Percentiles rank a stretch among this genome's conserved stretches.
These are phyloP conservation scores for Xiphias gladius DNA, from an alignment of 2,113 vertebrate genomes.

Conservation along the genomic window DNA sequence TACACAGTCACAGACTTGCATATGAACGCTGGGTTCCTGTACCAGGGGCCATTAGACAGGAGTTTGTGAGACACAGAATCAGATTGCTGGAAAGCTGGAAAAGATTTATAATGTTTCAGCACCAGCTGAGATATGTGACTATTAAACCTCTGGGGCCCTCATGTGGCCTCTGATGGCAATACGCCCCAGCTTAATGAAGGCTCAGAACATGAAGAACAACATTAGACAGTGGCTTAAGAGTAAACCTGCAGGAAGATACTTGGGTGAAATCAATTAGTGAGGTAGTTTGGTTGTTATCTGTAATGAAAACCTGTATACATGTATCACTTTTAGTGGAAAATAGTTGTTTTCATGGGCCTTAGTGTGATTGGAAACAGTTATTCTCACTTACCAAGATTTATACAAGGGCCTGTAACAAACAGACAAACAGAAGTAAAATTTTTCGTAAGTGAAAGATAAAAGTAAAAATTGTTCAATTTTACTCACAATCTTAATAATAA, in stretches of 20 bases:
- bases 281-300: background rate
- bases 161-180: conserved; percentile 49
- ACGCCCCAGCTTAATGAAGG: background rate
- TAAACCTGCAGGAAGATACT: background rate
- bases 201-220: background rate
- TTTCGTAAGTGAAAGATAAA: too few species aligned
- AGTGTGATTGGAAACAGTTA: too few species aligned
- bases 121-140: background rate
- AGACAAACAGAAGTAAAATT: too few species aligned
- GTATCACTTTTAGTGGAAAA: background rate
- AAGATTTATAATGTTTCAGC: background rate
- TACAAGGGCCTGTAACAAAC: too few species aligned
- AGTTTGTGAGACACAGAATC: conserved; percentile 8
- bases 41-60: conserved; percentile 15
- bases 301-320: background rate
- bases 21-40: conserved; percentile 19
- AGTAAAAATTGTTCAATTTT: too few species aligned
- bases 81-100: background rate
- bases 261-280: background rate
- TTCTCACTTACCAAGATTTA: too few species aligned
- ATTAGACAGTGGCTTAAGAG: background rate
- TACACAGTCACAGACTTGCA: conserved; percentile 35
- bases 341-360: too few species aligned
- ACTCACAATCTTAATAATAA: too few species aligned
- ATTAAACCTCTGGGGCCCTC: conserved; percentile 61